Evolutionary conservation across 2,888 invertebrate species (phyloP).

Genomic region (Laspeyria flexula): DNA sequence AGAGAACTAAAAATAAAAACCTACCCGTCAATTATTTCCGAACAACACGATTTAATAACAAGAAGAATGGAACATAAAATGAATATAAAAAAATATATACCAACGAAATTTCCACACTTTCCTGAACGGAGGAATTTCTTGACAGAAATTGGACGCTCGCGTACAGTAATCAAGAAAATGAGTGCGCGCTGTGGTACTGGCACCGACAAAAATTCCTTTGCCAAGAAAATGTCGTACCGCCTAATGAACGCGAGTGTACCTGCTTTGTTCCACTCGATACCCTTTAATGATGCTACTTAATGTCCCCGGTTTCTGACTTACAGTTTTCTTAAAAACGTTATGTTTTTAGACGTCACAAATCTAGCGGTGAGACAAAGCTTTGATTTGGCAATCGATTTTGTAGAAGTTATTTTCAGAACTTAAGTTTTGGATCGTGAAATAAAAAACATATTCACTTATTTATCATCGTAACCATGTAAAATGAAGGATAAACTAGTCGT

Average conservation of each 20-base stretch:
- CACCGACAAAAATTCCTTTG: slow-evolving; percentile 44
- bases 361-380: no score
- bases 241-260: slow-evolving; percentile 45
- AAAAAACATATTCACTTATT: no score
- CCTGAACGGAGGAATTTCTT: slow-evolving; percentile 22
- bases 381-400: no score
- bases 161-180: slow-evolving; percentile 49
- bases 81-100: slow-evolving; percentile 4
- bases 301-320: slow-evolving; percentile 11
- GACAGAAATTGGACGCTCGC: slow-evolving; percentile 43
- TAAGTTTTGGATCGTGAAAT: no score
- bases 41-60: slow-evolving; percentile 9
- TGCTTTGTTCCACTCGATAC: slow-evolving; percentile 49
- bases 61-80: slow-evolving; percentile 5
- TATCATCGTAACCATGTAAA: no score
- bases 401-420: no score
- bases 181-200: slow-evolving; percentile 29
- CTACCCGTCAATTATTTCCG: slow-evolving; percentile 9
- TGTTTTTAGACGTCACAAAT: background rate
- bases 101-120: slow-evolving; percentile 16
- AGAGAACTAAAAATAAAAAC: background rate
- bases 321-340: background rate
- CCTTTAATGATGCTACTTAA: slow-evolving; percentile 38
- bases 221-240: slow-evolving; percentile 41
- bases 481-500: no score